These are phyloP conservation scores for Nasonia oneida DNA, from an alignment of 2,888 invertebrate genomes.

Conservation along the genomic window DNA sequence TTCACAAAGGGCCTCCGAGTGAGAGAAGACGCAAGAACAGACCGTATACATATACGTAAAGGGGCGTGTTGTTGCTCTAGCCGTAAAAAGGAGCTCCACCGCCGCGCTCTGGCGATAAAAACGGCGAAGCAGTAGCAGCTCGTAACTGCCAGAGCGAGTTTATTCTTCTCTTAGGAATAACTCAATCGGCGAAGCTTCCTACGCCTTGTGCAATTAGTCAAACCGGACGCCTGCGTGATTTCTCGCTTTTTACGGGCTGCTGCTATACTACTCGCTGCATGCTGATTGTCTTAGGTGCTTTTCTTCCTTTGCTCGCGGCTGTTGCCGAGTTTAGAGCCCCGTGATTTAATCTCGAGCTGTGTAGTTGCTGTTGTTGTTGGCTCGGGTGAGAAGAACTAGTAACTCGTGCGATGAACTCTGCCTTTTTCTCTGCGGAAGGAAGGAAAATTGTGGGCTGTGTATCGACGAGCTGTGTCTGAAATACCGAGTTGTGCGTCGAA, in stretches of 20 bases:
- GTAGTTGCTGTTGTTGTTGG: not conserved
- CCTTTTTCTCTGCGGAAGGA: not conserved
- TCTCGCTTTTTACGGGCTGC: not conserved
- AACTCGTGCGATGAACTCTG: not conserved
- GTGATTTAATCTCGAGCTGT: not conserved
- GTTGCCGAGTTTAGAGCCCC: not conserved
- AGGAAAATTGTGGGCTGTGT: too few species aligned
- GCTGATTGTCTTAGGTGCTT: not conserved
- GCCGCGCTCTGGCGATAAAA: not conserved
- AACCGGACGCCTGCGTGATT: not conserved
- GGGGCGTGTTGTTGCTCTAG: not conserved
- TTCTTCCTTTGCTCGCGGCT: not conserved
- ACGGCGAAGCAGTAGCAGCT: not conserved
- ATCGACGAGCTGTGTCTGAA: too few species aligned
- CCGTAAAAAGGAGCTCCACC: not conserved
- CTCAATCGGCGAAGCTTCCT: conserved; percentile 12
- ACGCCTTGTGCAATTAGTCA: conserved; percentile 10
- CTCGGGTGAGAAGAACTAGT: not conserved
- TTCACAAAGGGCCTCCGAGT: not conserved
- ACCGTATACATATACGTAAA: not conserved
- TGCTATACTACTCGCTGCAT: not conserved
- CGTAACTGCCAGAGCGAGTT: conserved; percentile 26
- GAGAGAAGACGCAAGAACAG: not conserved
- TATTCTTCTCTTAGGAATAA: conserved; percentile 26
- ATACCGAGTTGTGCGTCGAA: too few species aligned